Evolutionary conservation across 2,797 vertebrate species (phyloP), one percentile per base, ranked within the genome.

Genomic region (Danio kyathit): DNA sequence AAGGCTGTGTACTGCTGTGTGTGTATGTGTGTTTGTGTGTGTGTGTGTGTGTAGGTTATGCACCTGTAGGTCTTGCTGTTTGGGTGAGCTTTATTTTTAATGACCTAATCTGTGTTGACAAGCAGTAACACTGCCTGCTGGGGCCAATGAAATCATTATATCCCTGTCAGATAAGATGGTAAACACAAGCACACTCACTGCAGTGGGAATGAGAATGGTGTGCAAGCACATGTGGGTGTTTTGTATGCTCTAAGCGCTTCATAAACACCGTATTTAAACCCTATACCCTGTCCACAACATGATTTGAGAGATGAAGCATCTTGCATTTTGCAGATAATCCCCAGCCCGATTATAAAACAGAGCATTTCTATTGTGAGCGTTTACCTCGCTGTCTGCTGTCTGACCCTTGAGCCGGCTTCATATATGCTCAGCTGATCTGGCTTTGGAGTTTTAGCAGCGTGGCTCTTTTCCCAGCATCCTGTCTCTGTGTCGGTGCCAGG

Each of bases 121-220:
- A 83, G 82, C 72, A 75, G 56, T 70, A 79, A 46, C 51, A 57
- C 60, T 80, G 78, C 60, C 69, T 65, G 70, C 78, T 73, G 69
- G 70, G 69, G 78, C 70, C 78, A 80, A 73, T 80, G 59, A 80
- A 80, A 80, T 80, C 78, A 80, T 88, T 89, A 87, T 86, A 89
- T 87, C 84, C 83, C 88, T 85, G 88, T 89, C 89, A 88, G 87
- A 88, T 86, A 83, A 83, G 49, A 84, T 82, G 82, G 56, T 87
- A 88, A 87, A 86, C 83, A 82, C 86, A 86, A 87, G 80, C 86
- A 85, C 88, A 87, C 77, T 79, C 87, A 14, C 48, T 60, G 46
- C 72, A 69, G 19, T 70, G 80, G 54, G 80, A 60, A 48, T 51
- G 29, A 69, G 72, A 67, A 70, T 60, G n/a, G 49, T 54, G 54